These are phyloP conservation scores for Oscheius myriophilus DNA, from an alignment of 2,888 invertebrate species.

Conservation along the genomic window DNA sequence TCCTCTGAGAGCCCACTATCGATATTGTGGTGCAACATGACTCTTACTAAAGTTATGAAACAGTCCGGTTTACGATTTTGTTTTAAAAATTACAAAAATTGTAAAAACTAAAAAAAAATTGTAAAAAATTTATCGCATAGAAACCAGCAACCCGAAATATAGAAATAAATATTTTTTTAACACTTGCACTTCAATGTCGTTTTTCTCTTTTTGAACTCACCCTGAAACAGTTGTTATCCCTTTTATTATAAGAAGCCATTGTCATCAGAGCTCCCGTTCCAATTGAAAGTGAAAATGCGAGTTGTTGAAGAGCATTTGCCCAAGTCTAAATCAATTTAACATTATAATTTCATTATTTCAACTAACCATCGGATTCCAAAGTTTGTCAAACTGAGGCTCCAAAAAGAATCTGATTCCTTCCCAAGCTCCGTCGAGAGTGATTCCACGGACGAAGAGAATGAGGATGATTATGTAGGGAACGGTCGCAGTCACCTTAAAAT, in stretches of 20 bases:
- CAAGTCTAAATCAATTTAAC: constrained; percentile 40
- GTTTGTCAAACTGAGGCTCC: constrained; percentile 15
- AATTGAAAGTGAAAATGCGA: constrained; percentile 63
- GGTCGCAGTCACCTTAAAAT: constrained; percentile 26
- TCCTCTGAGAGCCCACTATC: too few species aligned
- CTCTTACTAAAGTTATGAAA: too few species aligned
- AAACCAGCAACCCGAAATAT: too few species aligned
- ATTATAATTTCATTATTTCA: not conserved
- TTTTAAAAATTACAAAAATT: too few species aligned
- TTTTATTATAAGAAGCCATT: constrained; percentile 61
- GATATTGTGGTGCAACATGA: too few species aligned
- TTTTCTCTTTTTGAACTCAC: too few species aligned
- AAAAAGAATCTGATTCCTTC: constrained; percentile 50
- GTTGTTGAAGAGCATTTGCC: constrained; percentile 60
- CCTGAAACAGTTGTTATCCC: constrained; percentile 56
- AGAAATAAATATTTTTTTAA: too few species aligned
- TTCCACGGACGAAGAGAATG: constrained; percentile 52
- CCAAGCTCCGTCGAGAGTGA: constrained; percentile 56
- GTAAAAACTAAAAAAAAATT: too few species aligned
- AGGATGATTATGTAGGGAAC: constrained; percentile 38
- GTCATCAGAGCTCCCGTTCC: constrained; percentile 63
- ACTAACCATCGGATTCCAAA: constrained; percentile 23
- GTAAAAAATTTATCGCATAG: too few species aligned
- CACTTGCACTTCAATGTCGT: too few species aligned
- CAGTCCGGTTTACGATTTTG: too few species aligned